phyloP scores from a whole-genome alignment of 1,140 invertebrate genomes.

The Drosophila azteca region DNA sequence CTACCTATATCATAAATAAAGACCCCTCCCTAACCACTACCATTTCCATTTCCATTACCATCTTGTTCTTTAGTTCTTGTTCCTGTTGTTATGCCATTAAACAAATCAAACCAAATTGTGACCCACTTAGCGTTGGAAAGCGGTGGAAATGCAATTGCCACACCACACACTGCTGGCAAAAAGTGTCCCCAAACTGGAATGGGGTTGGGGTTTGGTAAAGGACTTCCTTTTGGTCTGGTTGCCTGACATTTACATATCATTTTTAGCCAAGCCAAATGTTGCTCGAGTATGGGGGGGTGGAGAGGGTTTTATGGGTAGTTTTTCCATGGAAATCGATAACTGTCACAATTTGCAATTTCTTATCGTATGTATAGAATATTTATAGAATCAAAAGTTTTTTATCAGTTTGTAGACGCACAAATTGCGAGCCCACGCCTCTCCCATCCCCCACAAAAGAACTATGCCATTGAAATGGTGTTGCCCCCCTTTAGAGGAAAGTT shows the following conservation, averaged over 20 bases:
- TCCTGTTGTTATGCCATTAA: slow-evolving; percentile 62
- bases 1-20: slow-evolving; percentile 11
- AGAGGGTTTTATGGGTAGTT: background rate
- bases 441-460: slow-evolving; percentile 8
- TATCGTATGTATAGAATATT: slow-evolving; percentile 11
- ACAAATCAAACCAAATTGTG: slow-evolving; percentile 74
- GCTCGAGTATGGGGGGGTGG: background rate
- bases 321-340: slow-evolving; percentile 34
- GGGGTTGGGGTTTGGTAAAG: slow-evolving; percentile 13
- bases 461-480: background rate
- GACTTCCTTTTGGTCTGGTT: slow-evolving; percentile 8
- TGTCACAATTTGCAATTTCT: slow-evolving; percentile 2
- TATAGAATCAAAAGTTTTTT: slow-evolving; percentile 8
- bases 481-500: no score
- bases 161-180: slow-evolving; percentile 24
- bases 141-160: slow-evolving; percentile 22
- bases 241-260: slow-evolving; percentile 57
- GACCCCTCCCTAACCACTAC: no score
- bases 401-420: background rate
- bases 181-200: slow-evolving; percentile 39
- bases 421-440: background rate
- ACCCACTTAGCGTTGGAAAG: slow-evolving; percentile 58
- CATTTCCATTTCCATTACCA: background rate
- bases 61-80: slow-evolving; percentile 2
- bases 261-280: background rate